Base-by-base conservation (phyloP, 2,113 vertebrate genomes). In the Prunella himalayana region DNA sequence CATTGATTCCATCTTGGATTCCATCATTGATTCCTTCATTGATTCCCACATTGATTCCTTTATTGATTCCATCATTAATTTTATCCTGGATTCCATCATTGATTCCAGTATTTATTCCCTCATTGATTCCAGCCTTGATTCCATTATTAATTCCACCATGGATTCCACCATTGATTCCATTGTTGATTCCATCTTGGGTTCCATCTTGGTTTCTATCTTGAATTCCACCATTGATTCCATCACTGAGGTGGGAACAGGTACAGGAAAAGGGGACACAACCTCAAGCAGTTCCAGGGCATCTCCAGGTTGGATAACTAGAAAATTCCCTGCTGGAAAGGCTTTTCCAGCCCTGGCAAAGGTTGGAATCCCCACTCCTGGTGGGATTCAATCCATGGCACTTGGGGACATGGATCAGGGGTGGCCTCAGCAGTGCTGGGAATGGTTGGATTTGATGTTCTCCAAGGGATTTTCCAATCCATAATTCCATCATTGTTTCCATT, bases 391-490 rank as follows among this genome's bases (percentile, higher is more conserved):
- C 41, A 1, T 1, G 1, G 6, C 61, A 4, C 33, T 10, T 12
- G 21, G 61, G 27, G 15, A 10, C 33, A 6, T 0, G 16, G 61
- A 25, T 31, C 6, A 3, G 22, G 5, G 5, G 21, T 56, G 27
- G 54, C 21, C 11, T 35, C 11, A 20, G 61, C 4, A 9, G 1
- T 6, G 3, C 50, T 56, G 63, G 21, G 42, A 39, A 7, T 6
- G 6, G n/a, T 33, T 39, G n/a, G 42, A 17, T 31, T 9, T 0
- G 2, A 13, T 31, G 45, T 10, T 21, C 3, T 28, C 47, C 19
- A 5, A 6, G 22, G 42, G 28, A 25, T 59, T 41, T 41, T 49
- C 53, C 64, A 28, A 33, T 11, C 7, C 28, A 10, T 51, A 9
- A 30, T 53, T 53, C 53, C 30, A 1, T 53, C 4, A 12, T 16